phyloP scores from a whole-genome alignment of 2,113 vertebrate genomes.

The Petrocephalus microphthalmus region DNA sequence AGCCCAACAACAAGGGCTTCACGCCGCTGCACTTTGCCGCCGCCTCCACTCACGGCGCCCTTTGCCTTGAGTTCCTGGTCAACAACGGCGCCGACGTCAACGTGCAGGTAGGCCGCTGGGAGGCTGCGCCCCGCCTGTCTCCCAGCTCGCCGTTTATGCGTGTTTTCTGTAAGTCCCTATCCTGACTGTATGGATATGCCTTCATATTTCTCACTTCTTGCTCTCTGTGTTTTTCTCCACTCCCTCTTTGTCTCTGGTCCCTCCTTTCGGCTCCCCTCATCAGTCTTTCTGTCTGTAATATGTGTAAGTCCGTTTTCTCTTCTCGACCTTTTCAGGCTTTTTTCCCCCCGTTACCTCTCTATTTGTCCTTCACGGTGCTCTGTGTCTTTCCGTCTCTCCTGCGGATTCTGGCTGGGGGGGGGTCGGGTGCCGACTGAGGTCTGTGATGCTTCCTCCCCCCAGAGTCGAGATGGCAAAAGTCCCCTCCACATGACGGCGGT shows the following conservation, averaged over 20 bases:
- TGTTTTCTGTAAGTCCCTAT: neutral
- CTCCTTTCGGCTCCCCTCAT: neutral
- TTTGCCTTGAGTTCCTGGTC: constrained; percentile 88
- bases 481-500: constrained; percentile 93
- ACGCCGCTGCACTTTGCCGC: constrained; percentile 94
- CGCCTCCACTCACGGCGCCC: constrained; percentile 84
- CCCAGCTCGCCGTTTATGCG: neutral
- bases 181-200: neutral
- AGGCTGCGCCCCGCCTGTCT: neutral
- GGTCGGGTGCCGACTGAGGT: neutral
- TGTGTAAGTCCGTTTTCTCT: neutral
- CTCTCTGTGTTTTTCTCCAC: neutral
- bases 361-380: neutral
- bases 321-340: neutral
- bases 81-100: constrained; percentile 94
- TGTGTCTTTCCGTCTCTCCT: neutral
- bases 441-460: neutral
- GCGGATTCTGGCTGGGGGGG: neutral
- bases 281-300: neutral
- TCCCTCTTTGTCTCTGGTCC: neutral
- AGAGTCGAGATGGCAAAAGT: constrained; percentile 96
- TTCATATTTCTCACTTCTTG: neutral
- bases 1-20: constrained; percentile 89
- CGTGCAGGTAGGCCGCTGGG: constrained; percentile 69
- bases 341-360: neutral